These are phyloP conservation scores for Hippocampus mohnikei DNA, from an alignment of 2,113 vertebrate species.

Conservation along the genomic window DNA sequence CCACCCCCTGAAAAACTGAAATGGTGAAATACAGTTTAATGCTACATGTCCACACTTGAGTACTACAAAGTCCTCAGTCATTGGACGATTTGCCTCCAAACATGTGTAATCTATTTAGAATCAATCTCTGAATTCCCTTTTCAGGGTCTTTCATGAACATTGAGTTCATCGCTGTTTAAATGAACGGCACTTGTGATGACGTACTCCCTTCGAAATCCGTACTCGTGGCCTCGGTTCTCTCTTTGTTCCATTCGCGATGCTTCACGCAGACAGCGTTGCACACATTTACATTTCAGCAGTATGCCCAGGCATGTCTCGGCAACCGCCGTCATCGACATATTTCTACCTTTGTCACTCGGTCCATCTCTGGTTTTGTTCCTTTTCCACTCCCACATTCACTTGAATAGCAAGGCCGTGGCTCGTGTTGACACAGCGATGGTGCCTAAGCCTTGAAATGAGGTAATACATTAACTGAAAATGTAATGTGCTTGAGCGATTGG, in stretches of 20 bases:
- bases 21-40: not conserved
- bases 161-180: not conserved
- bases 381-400: slow-evolving; percentile 39
- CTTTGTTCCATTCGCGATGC: not conserved
- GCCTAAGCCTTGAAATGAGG: slow-evolving; percentile 5
- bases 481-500: slow-evolving; percentile 3
- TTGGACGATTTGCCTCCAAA: not conserved
- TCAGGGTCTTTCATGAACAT: not conserved
- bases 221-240: not conserved
- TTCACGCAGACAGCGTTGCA: not conserved
- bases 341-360: slow-evolving; percentile 16
- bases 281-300: slow-evolving; percentile 20
- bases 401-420: slow-evolving; percentile 28
- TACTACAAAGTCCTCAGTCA: not conserved
- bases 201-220: not conserved
- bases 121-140: not conserved
- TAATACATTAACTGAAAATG: slow-evolving; percentile 14
- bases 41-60: not conserved
- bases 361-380: slow-evolving; percentile 14
- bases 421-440: slow-evolving; percentile 18
- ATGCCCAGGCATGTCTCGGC: slow-evolving; percentile 41
- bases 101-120: not conserved
- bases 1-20: not conserved
- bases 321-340: slow-evolving; percentile 24
- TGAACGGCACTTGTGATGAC: not conserved